A percentile compares a stretch with the other conserved stretches of the same genome.
Evolutionary conservation across 2,113 vertebrate genomes (phyloP).

Genomic region (Lagopus leucura): DNA sequence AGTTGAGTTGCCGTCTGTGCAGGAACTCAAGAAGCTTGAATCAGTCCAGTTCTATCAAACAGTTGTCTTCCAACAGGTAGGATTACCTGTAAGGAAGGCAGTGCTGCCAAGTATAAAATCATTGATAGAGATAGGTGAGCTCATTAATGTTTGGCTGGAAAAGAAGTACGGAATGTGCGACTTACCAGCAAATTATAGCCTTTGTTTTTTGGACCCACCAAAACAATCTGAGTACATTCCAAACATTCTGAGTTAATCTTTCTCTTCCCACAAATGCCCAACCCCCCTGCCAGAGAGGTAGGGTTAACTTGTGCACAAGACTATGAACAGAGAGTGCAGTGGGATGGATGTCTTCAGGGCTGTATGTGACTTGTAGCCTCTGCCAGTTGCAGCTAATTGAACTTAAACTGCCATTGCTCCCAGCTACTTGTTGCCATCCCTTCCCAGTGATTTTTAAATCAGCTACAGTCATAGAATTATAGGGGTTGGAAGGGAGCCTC

Average conservation of each 20-base stretch:
- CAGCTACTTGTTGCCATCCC: neutral
- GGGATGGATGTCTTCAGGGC: neutral
- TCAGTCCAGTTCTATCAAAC: neutral
- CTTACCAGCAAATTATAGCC: neutral
- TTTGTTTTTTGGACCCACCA: neutral
- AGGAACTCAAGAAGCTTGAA: neutral
- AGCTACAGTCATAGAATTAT: neutral
- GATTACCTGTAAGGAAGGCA: neutral
- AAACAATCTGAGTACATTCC: neutral
- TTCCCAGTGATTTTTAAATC: neutral
- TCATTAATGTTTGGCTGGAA: neutral
- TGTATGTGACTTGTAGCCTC: neutral
- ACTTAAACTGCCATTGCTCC: neutral
- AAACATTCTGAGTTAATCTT: neutral
- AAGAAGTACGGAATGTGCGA: neutral
- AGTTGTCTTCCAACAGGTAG: neutral
- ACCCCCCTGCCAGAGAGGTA: neutral
- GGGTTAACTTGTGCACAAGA: neutral
- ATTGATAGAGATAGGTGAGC: neutral
- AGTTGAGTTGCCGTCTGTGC: neutral
- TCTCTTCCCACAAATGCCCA: neutral
- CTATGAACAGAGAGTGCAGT: neutral
- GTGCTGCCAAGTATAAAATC: neutral
- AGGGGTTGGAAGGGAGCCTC: no score
- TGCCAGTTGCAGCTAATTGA: neutral